Evolutionary conservation across 1,140 invertebrate genomes (phyloP).

Genomic region (Eriosoma lanigerum): DNA sequence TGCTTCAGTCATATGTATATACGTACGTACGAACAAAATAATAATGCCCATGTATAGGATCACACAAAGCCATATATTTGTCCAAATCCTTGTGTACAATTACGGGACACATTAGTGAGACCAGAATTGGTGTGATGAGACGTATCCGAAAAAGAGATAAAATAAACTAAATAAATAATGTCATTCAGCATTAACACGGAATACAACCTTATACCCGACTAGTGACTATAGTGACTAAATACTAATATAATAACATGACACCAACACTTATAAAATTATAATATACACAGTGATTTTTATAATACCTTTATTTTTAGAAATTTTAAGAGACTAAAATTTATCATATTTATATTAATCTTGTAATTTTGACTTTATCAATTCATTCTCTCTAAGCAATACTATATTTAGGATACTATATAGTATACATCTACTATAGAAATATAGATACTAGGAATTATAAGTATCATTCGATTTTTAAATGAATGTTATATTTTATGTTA

Average conservation of each 20-base stretch:
- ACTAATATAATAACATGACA: background rate
- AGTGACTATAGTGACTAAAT: too few species aligned
- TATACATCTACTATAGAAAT: too few species aligned
- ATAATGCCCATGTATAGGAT: background rate
- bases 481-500: too few species aligned
- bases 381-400: too few species aligned
- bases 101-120: constrained; percentile 17
- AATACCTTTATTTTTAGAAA: too few species aligned
- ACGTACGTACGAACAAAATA: background rate
- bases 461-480: too few species aligned
- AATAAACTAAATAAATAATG: background rate
- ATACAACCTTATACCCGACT: constrained; percentile 25
- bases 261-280: constrained; percentile 6
- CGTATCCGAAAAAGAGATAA: constrained; percentile 13
- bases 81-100: background rate
- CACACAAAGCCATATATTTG: background rate
- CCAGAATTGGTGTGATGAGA: background rate
- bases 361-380: too few species aligned
- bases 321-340: too few species aligned
- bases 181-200: constrained; percentile 26
- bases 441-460: too few species aligned
- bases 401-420: too few species aligned
- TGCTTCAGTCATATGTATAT: background rate
- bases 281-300: too few species aligned
- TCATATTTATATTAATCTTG: too few species aligned